Percentiles rank a stretch among this genome's conserved stretches.
Conservation (phyloP, 2,888 invertebrate species). For the Macaria notata region DNA sequence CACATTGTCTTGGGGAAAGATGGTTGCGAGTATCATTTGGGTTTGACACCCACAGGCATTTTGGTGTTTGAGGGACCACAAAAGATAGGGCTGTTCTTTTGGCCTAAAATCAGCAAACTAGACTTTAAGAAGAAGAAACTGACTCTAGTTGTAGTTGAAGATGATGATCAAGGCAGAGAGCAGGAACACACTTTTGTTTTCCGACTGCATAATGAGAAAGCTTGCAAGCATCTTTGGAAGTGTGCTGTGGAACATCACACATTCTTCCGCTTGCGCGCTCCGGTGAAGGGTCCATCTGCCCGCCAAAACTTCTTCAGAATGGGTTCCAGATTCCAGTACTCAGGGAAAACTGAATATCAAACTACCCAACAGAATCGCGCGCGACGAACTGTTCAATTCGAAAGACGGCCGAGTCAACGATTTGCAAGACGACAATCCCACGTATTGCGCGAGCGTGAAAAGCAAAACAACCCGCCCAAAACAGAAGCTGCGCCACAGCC, state of each 20-base stretch:
- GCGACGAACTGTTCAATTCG: conserved; percentile 96
- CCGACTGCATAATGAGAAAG: conserved; percentile 96
- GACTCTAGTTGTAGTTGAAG: conserved; percentile 98
- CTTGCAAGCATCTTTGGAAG: conserved; percentile 99
- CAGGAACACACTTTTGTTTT: conserved; percentile 99
- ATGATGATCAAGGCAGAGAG: conserved; percentile 97
- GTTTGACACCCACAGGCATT: conserved; percentile 98
- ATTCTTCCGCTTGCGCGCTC: conserved; percentile 96
- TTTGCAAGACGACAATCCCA: conserved; percentile 97
- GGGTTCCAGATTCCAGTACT: conserved; percentile 97
- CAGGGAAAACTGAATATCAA: conserved; percentile 99
- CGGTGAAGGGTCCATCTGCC: conserved; percentile 93
- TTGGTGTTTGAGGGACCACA: conserved; percentile 97
- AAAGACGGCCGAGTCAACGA: conserved; percentile 97
- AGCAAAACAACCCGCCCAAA: conserved; percentile 70
- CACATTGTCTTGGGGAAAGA: conserved; percentile 98
- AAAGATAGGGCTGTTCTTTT: conserved; percentile 99
- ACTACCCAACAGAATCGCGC: conserved; percentile 95
- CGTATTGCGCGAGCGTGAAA: conserved; percentile 90
- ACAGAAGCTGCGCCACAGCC: conserved; percentile 52
- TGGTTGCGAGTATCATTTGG: conserved; percentile 96
- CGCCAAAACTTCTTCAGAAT: conserved; percentile 98
- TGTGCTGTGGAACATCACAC: conserved; percentile 99
- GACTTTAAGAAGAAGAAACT: conserved; percentile 99
- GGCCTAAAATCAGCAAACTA: conserved; percentile 99